Percentiles rank a stretch among this genome's conserved stretches.
Evolutionary conservation across 2,888 invertebrate genomes (phyloP).

Genomic region (Torymus auratus): DNA sequence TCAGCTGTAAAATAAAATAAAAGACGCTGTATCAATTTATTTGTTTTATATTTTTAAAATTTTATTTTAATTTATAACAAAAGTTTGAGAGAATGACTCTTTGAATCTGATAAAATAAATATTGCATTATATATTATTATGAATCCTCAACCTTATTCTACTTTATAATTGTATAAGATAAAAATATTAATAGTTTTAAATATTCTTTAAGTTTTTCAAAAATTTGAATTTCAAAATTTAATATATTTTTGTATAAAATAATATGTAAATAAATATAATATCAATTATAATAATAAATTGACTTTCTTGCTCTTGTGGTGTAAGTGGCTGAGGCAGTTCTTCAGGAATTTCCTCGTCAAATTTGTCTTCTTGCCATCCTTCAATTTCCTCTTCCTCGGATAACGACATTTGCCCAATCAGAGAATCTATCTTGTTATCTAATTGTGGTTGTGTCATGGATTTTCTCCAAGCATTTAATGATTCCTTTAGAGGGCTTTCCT

Average conservation of each 20-base stretch:
- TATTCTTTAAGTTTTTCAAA: too few species aligned
- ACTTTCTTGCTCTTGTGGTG: constrained; percentile 84
- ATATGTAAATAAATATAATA: not conserved
- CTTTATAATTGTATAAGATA: too few species aligned
- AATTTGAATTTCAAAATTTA: not conserved
- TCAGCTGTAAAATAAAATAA: constrained; percentile 79
- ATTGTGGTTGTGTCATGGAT: constrained; percentile 59
- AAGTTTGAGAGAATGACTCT: too few species aligned
- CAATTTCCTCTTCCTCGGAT: constrained; percentile 57
- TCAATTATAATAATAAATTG: constrained; percentile 48
- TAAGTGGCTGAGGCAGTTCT: constrained; percentile 79
- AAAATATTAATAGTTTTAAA: too few species aligned
- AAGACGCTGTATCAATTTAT: not conserved
- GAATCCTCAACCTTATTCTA: too few species aligned
- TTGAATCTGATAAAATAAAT: too few species aligned
- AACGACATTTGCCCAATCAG: constrained; percentile 45
- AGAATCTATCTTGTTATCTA: constrained; percentile 59
- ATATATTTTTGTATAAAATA: not conserved
- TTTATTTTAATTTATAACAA: not conserved
- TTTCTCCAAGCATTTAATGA: constrained; percentile 64
- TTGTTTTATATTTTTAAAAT: not conserved
- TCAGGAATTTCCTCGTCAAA: constrained; percentile 75
- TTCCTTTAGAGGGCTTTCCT: constrained; percentile 30
- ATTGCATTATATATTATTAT: too few species aligned
- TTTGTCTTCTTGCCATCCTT: constrained; percentile 61